Percentiles rank a stretch among this genome's conserved stretches.
phyloP scores from a whole-genome alignment of 2,797 vertebrate genomes.

The Sardinella longiceps region DNA sequence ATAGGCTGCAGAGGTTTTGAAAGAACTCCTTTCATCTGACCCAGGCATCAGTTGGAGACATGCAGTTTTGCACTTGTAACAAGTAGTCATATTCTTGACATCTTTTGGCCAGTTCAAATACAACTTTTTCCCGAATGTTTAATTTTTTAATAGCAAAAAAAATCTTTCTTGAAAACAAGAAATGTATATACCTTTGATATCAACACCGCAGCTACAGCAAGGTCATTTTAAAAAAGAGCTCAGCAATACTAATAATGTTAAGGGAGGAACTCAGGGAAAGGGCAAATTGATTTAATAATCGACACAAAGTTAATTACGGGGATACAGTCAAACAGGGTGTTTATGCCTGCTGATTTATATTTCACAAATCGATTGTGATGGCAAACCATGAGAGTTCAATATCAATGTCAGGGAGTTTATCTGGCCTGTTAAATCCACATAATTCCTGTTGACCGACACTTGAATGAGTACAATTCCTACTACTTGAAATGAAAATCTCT shows the following conservation, averaged over 20 bases:
- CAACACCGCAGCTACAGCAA: background rate
- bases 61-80: background rate
- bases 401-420: conserved; percentile 29
- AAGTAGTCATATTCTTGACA: background rate
- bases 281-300: conserved; percentile 33
- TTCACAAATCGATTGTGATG: conserved; percentile 48
- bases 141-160: background rate
- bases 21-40: conserved; percentile 45
- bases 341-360: conserved; percentile 39
- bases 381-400: conserved; percentile 59
- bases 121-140: background rate
- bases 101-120: background rate
- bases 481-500: conserved; percentile 16
- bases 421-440: conserved; percentile 56
- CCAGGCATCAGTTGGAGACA: background rate
- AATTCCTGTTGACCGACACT: conserved; percentile 44
- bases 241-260: background rate
- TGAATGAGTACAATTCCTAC: background rate
- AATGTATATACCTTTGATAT: background rate
- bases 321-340: conserved; percentile 24
- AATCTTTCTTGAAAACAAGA: too few relatives aligned
- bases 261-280: background rate
- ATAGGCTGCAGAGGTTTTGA: conserved; percentile 49
- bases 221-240: background rate
- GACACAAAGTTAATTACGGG: conserved; percentile 27